Base-by-base conservation (phyloP, 1,140 invertebrate genomes). In the Panulirus ornatus region DNA sequence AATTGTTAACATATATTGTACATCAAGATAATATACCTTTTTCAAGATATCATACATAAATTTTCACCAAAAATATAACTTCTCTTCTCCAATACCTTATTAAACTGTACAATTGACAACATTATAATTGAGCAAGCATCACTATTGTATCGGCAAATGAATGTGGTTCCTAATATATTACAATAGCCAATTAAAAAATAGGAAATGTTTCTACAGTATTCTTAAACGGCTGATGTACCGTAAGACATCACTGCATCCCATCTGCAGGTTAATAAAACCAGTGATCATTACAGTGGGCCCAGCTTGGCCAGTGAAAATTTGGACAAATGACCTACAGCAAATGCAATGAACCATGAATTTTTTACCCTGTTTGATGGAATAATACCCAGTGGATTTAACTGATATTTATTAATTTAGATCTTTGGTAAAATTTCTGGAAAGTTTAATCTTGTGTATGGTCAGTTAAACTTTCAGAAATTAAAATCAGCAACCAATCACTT, bases 121-220 rank as follows among this genome's bases (percentile, higher is more conserved):
- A 83, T 83, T 83, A 83, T 83, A 63, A 83, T 83, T 83, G 81
- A 83, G 81, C 81, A 83, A 83, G 81, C 51, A 83, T 83, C 58
- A 83, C 81, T 83, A 83, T 83, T 83, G 54, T 66, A 83, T 83
- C 22, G 9, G 81, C 81, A 83, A 83, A 58, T 83, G 38, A 83
- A 83, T 63, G 27, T 44, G 22, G n/a, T 63, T 83, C n/a, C 38
- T 66, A 38, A 58, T 83, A 83, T 40, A 83, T 58, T 83, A 83
- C 58, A 83, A 40, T 0, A 40, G 51, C 51, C 58, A 83, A 63
- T 63, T 63, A 58, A 83, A 63, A 58, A 83, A 36, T 66, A 78
- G 22, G 16, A 63, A 63, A 40, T 66, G 1, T 40, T 38, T 58
- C 51, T 40, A 83, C 66, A 54, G 58, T 66, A 83, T 40, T 42